Evolutionary conservation across 2,888 invertebrate species (phyloP), one percentile per base, ranked within the genome.

Genomic region (Drosophila antonietae): DNA sequence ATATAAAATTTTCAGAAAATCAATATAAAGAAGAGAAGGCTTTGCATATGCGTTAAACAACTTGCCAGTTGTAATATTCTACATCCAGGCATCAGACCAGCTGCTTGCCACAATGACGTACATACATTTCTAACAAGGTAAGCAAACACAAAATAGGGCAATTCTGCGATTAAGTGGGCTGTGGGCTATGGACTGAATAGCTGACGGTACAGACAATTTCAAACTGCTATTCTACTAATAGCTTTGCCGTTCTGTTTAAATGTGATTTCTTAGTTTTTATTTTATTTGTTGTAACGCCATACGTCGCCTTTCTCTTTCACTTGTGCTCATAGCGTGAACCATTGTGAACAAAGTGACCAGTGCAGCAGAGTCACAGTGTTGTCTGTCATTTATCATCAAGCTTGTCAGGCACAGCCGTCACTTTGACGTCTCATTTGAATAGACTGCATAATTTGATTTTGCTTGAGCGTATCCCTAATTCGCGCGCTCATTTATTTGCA

Each of bases 141-240:
- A 33, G 41, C 61, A 55, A 56, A 47, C 58, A 58, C 66, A 35
- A 74, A 78, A 67, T 62, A 68, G 71, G 67, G 46, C 66, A 58
- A 66, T 35, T 47, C 49, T 47, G 44, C 46, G 58, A 51, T 47
- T 41, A 61, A 63, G 60, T 63, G 65, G 68, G 51, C 58, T 60
- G 53, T 28, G n/a, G 23, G 18, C 12, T 33, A 9, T 31, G 31
- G 49, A 15, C 6, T 55, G 41, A 28, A 33, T 59, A 44, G 23
- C 49, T 35, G 46, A 15, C 20, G 52, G 58, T 33, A 63, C 47
- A 62, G 62, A 57, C 56, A 33, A 74, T 66, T 47, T 44, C 18
- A 64, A 46, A 77, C 60, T 68, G 58, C 68, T 76, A 82, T 68
- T 75, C 62, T 52, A 71, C 80, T 76, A 73, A 82, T 69, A 75